Evolutionary conservation across 2,797 vertebrate species (phyloP), one percentile per base, ranked within the genome.

Genomic region (Forpus xanthops): DNA sequence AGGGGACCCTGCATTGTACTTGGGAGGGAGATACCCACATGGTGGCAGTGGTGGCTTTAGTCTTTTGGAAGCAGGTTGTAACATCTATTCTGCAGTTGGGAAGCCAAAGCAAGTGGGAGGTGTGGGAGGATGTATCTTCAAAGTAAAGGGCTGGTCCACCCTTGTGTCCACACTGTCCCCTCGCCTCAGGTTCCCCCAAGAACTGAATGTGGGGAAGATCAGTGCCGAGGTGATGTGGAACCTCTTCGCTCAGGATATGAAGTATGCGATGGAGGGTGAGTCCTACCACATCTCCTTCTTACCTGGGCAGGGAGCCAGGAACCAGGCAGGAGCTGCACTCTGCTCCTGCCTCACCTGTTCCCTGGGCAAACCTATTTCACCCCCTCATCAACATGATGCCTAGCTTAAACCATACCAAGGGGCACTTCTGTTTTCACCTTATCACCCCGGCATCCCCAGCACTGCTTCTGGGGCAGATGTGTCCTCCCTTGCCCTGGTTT

Each of bases 221-320:
- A 99, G 99, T 0, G 99, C 99, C 0, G 99, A 99, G 96, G 99
- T 99, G 88, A 99, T 99, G 99, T 99, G 99, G 99, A 99, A 99
- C 95, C 98, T 99, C 86, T 99, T 99, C 97, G 99, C 99, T 94
- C 99, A 99, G 96, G 99, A 99, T 96, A 99, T 99, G 99, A 99
- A 99, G 97, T 99, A 99, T 1, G 99, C 99, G 2, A 99, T 99
- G 99, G 99, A 99, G 97, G 99, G 99, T 99, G 95, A 98, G 98
- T 96, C 27, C 39, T 20, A 5, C 28, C 8, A 3, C 3, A 2
- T 44, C 7, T 8, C 47, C 23, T 55, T 39, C 10, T 4, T 1
- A 23, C 64, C 60, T 4, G 7, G 11, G 6, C 2, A 4, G 17
- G 21, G 15, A 55, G 2, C 39, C 30, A 30, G 27, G 37, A 55